Percentiles rank a stretch among this genome's conserved stretches.
Conservation (phyloP, 2,113 vertebrate species). For the Vulpes lagopus region DNA sequence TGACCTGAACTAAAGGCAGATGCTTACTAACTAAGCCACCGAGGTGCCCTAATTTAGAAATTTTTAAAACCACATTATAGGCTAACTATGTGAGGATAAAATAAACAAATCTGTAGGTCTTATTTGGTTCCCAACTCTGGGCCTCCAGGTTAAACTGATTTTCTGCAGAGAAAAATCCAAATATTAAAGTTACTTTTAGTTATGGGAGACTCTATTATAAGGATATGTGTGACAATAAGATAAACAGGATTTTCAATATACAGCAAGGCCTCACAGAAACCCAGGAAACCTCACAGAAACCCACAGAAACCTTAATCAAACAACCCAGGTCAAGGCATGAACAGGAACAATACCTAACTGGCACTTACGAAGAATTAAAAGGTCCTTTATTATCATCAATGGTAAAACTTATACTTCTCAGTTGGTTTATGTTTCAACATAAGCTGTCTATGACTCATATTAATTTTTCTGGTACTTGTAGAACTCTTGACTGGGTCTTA, state of each 20-base stretch:
- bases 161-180: neutral
- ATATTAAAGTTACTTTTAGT: neutral
- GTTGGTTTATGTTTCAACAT: neutral
- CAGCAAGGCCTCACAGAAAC: neutral
- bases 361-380: neutral
- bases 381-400: neutral
- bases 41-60: neutral
- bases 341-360: neutral
- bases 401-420: neutral
- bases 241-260: neutral
- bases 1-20: too few relatives aligned
- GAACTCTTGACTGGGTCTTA: neutral
- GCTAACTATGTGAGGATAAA: neutral
- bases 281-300: neutral
- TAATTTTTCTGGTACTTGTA: constrained; percentile 18
- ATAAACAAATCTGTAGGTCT: constrained; percentile 38
- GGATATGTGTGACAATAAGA: neutral
- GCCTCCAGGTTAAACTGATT: neutral
- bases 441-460: neutral
- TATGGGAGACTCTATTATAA: neutral
- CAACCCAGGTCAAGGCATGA: neutral
- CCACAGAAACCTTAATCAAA: neutral
- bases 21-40: too few relatives aligned
- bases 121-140: neutral
- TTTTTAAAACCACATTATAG: neutral